A percentile compares a stretch with the other conserved stretches of the same genome.
phyloP scores from a whole-genome alignment of 1,140 invertebrate genomes.

The Trachymyrmex septentrionalis region DNA sequence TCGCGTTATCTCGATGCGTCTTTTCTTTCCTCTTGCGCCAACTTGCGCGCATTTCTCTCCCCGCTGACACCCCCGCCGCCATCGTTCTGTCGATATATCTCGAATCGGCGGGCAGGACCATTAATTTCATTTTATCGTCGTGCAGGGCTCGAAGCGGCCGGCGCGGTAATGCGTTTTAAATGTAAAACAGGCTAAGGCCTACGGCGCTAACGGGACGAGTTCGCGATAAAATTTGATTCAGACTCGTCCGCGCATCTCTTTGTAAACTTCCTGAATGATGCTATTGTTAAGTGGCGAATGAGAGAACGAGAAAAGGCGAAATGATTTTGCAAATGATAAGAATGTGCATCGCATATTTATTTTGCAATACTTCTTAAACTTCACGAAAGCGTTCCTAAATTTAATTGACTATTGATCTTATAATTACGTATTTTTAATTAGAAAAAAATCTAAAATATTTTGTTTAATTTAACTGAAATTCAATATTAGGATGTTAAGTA shows the following conservation, averaged over 20 bases:
- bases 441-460: not conserved
- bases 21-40: constrained; percentile 41
- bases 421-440: not conserved
- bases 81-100: constrained; percentile 82
- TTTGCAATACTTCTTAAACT: not conserved
- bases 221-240: constrained; percentile 85
- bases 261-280: constrained; percentile 22
- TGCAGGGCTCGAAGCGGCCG: constrained; percentile 81
- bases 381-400: not conserved
- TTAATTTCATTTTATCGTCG: constrained; percentile 87
- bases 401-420: not conserved
- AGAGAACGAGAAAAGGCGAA: not conserved
- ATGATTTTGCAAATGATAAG: not conserved
- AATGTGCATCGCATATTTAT: not conserved
- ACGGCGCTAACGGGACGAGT: constrained; percentile 80
- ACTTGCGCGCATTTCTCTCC: constrained; percentile 23
- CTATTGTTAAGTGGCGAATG: constrained; percentile 45
- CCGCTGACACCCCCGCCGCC: not conserved
- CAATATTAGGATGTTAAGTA: not conserved
- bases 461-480: not conserved
- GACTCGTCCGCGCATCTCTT: constrained; percentile 65
- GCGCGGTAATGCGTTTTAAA: constrained; percentile 86
- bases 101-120: constrained; percentile 83
- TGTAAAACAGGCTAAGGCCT: constrained; percentile 86
- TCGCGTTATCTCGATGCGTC: constrained; percentile 66